Conservation (phyloP, 2,888 invertebrate species). For the Diarsia dahlii region DNA sequence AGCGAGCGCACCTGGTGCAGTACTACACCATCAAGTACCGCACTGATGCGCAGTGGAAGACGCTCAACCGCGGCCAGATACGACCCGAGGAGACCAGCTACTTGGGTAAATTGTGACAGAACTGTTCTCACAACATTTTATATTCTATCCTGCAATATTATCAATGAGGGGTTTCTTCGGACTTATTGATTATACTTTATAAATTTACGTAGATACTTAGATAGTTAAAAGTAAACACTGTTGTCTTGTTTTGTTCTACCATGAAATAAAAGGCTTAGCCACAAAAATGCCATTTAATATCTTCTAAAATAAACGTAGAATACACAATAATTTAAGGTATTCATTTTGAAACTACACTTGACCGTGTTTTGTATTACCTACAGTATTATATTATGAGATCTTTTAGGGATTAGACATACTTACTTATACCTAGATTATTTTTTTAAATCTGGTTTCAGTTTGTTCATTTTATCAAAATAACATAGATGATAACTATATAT, state of each 20-base stretch:
- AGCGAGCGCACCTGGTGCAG: constrained; percentile 95
- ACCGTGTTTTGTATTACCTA: background rate
- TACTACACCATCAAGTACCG: constrained; percentile 98
- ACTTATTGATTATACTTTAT: background rate
- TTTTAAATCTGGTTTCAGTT: background rate
- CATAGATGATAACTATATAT: too few species aligned
- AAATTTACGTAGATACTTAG: background rate
- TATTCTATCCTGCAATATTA: too few species aligned
- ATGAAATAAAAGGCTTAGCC: background rate
- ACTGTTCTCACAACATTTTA: background rate
- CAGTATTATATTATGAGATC: constrained; percentile 3
- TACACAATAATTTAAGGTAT: background rate
- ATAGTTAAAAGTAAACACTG: background rate
- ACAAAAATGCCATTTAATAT: background rate
- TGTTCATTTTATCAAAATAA: constrained; percentile 4
- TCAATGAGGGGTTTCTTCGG: background rate
- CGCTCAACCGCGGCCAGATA: constrained; percentile 96
- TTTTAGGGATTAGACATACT: background rate
- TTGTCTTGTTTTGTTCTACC: background rate
- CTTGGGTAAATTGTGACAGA: constrained; percentile 90
- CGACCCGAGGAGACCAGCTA: constrained; percentile 97
- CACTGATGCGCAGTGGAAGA: constrained; percentile 97
- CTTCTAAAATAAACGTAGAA: background rate
- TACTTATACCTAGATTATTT: background rate
- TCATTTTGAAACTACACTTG: background rate